Evolutionary conservation across 2,888 invertebrate species (phyloP).

Genomic region (Tenodera sinensis): DNA sequence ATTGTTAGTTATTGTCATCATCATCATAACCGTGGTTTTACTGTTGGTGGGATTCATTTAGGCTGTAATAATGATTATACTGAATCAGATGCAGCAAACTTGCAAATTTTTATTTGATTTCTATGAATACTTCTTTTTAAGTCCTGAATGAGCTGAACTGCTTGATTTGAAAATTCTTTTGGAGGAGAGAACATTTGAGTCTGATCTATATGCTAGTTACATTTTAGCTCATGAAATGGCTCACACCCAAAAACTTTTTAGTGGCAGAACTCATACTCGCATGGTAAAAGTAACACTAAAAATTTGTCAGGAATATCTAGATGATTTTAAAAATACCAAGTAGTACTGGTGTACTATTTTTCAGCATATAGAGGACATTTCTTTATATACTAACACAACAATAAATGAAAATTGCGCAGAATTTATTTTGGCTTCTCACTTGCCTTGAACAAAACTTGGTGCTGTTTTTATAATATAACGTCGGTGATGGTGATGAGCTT

Average conservation of each 20-base stretch:
- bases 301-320: not conserved
- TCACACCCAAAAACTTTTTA: not conserved
- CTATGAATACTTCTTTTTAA: not conserved
- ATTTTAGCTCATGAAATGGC: not conserved
- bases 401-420: not conserved
- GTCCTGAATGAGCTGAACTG: not conserved
- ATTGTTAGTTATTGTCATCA: too few species aligned
- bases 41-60: too few species aligned
- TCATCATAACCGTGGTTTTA: too few species aligned
- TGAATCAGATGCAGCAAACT: too few species aligned
- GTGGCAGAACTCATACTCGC: not conserved
- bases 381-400: not conserved
- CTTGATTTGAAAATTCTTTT: not conserved
- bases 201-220: not conserved
- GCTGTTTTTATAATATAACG: too few species aligned
- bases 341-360: not conserved
- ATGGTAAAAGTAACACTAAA: not conserved
- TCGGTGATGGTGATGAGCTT: too few species aligned
- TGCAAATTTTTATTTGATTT: too few species aligned
- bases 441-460: too few species aligned
- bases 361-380: not conserved
- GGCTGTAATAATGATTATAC: too few species aligned
- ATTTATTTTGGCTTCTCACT: not conserved
- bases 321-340: not conserved
- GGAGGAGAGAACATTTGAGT: not conserved